Evolutionary conservation across 1,140 invertebrate species (phyloP), one percentile per base, ranked within the genome.

Genomic region (Tribolium madens): DNA sequence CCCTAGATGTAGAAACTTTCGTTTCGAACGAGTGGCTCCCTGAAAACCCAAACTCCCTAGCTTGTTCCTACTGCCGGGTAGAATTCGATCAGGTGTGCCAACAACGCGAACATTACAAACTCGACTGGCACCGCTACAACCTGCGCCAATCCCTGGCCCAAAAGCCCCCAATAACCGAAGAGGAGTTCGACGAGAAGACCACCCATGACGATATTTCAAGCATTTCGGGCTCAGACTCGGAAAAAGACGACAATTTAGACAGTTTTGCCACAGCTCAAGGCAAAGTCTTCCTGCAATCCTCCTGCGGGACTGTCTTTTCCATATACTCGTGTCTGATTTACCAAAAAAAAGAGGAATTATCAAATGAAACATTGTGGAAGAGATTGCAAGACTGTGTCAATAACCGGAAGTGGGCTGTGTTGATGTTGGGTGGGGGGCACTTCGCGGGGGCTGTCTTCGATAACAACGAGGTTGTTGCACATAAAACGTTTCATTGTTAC

Each of bases 401-500:
- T 5, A 83, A 82, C 52, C 42, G 78, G 21, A 73, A 85, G 5
- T 95, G 93, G 92, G 90, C 91, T 0, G 86, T 96, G 0, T 86
- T 96, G 57, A 94, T 96, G 93, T 86, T 95, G 9, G 93, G 93
- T 3, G 94, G 94, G 31, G 95, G 95, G 1, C 94, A 96, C 85
- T 96, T 96, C 89, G 95, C 95, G 60, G 95, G 92, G 6, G 94
- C 92, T 31, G 87, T 97, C 33, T 96, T 96, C 87, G 87, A 92
- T 82, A 90, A 92, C 87, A 85, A 85, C 3, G 86, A 90, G 78
- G 84, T 90, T 1, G 80, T 93, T n/a, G 84, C 89, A 1, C 95
- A 97, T 83, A 97, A 97, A 86, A 96, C 95, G 0, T 93, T 95
- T 82, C 95, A 97, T 86, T 92, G 92, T 50, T 97, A 97, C 83